phyloP scores from a whole-genome alignment of 1,140 invertebrate genomes.

The Mamestra configurata region DNA sequence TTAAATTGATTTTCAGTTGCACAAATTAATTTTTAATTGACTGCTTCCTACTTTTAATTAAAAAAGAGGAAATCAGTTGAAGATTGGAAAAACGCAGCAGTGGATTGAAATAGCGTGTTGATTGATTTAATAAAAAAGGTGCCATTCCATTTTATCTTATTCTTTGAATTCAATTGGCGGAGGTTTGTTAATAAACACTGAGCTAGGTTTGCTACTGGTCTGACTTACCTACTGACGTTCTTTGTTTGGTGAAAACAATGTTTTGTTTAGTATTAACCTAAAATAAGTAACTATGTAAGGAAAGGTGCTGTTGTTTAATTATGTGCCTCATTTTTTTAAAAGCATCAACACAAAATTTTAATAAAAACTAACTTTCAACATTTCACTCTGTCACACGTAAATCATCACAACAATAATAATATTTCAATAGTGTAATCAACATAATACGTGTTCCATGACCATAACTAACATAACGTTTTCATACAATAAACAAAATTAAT shows the following conservation, averaged over 20 bases:
- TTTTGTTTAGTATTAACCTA: too few species aligned
- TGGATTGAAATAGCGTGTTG: not conserved
- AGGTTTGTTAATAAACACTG: too few species aligned
- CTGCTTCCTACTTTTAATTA: not conserved
- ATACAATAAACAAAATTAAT: conserved; percentile 78
- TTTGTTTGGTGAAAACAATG: too few species aligned
- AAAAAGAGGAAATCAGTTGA: not conserved
- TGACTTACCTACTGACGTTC: too few species aligned
- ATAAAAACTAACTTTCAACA: not conserved
- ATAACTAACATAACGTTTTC: conserved; percentile 57
- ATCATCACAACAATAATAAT: conserved; percentile 38
- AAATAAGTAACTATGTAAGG: too few species aligned
- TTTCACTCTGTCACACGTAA: not conserved
- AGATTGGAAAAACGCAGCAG: too few species aligned
- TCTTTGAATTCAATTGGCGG: too few species aligned
- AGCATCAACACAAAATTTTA: not conserved
- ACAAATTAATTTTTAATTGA: not conserved
- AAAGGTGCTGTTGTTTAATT: too few species aligned
- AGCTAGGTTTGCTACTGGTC: too few species aligned
- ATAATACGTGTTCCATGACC: conserved; percentile 51
- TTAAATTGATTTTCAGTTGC: not conserved
- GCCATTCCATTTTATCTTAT: too few species aligned
- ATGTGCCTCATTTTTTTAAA: too few species aligned
- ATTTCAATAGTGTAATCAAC: conserved; percentile 50
- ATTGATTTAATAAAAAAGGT: not conserved